Evolutionary conservation across 2,888 invertebrate genomes (phyloP).

Genomic region (Synergus itoensis): DNA sequence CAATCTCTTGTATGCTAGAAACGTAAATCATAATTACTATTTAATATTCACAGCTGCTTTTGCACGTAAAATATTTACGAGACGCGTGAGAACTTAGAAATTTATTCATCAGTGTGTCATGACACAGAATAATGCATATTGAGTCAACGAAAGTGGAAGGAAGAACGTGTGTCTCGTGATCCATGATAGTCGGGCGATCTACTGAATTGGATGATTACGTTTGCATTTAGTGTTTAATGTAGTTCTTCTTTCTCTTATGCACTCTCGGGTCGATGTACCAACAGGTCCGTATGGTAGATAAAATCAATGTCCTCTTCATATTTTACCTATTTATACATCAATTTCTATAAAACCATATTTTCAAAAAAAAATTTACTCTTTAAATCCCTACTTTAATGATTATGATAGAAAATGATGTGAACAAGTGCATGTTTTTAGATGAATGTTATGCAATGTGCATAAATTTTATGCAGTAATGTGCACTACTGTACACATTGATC

Average conservation of each 20-base stretch:
- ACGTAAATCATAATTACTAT: conserved; percentile 6
- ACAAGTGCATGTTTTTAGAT: background rate
- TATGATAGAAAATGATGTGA: background rate
- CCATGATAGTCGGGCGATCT: conserved; percentile 29
- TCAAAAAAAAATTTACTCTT: background rate
- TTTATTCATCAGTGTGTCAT: conserved; percentile 26
- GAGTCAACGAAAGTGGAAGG: conserved; percentile 34
- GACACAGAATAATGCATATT: conserved; percentile 29
- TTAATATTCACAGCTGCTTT: background rate
- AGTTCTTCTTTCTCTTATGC: conserved; percentile 16
- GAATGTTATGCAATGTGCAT: background rate
- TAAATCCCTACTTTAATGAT: background rate
- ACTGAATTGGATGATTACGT: conserved; percentile 55
- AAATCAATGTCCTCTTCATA: conserved; percentile 43
- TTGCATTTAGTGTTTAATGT: conserved; percentile 33
- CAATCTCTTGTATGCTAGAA: background rate
- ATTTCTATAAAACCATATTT: background rate
- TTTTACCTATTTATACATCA: background rate
- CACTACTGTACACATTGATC: conserved; percentile 16
- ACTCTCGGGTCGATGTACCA: conserved; percentile 47
- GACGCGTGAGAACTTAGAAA: conserved; percentile 28
- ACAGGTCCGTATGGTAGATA: conserved; percentile 42
- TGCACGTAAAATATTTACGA: background rate
- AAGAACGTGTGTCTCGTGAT: conserved; percentile 17
- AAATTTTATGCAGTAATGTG: background rate